Conservation (phyloP, 1,140 invertebrate species). For the Liolophura sinensis region DNA sequence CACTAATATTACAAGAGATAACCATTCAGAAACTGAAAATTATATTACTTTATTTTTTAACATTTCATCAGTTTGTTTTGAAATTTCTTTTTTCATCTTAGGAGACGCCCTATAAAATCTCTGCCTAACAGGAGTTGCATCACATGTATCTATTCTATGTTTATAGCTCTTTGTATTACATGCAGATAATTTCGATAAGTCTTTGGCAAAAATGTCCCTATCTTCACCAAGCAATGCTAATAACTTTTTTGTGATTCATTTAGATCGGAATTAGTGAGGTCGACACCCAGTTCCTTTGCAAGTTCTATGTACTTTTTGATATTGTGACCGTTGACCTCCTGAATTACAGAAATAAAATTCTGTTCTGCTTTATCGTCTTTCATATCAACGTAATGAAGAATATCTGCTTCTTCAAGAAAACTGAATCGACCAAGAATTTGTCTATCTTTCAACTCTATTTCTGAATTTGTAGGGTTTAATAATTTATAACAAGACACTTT, state of each 20-base stretch:
- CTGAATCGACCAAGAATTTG: too few species aligned
- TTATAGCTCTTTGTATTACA: slow-evolving; percentile 5
- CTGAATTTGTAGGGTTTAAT: too few species aligned
- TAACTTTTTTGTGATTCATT: background rate
- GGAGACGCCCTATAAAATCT: slow-evolving; percentile 10
- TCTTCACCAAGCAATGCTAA: slow-evolving; percentile 5
- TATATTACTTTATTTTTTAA: slow-evolving; percentile 13
- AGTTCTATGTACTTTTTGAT: too few species aligned
- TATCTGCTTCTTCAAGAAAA: too few species aligned
- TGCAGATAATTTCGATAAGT: slow-evolving; percentile 5
- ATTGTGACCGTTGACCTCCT: too few species aligned
- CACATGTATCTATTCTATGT: slow-evolving; percentile 8
- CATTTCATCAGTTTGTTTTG: slow-evolving; percentile 8
- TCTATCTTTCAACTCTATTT: too few species aligned
- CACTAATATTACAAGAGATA: slow-evolving; percentile 9
- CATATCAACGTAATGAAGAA: too few species aligned
- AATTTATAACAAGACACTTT: too few species aligned
- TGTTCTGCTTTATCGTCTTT: too few species aligned
- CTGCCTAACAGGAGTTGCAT: slow-evolving; percentile 3
- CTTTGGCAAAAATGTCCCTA: slow-evolving; percentile 8
- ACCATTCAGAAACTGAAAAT: slow-evolving; percentile 7
- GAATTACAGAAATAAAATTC: too few species aligned
- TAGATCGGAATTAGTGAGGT: slow-evolving; percentile 5
- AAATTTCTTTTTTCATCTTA: too few species aligned
- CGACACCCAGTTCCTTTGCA: slow-evolving; percentile 1